Percentiles rank a stretch among this genome's conserved stretches.
These are phyloP conservation scores for Apantesis nais DNA, from an alignment of 2,888 invertebrate genomes.

Conservation along the genomic window DNA sequence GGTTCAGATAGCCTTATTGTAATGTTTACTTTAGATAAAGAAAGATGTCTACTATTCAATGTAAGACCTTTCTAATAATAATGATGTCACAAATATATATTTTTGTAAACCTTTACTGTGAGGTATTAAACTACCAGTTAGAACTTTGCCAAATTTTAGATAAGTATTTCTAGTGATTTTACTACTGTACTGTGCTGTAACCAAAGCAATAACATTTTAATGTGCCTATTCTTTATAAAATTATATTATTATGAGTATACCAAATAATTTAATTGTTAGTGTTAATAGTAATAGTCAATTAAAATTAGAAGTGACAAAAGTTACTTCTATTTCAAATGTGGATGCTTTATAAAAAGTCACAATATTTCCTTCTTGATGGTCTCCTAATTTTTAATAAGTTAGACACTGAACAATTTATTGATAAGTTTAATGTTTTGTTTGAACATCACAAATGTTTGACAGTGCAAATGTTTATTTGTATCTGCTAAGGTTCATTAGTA, in stretches of 20 bases:
- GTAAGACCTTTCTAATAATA: slow-evolving; percentile 66
- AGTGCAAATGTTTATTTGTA: slow-evolving; percentile 54
- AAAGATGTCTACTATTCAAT: slow-evolving; percentile 58
- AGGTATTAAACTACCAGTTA: slow-evolving; percentile 67
- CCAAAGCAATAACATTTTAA: slow-evolving; percentile 83
- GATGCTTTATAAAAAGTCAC: slow-evolving; percentile 32
- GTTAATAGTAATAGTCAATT: slow-evolving; percentile 41
- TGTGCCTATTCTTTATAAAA: slow-evolving; percentile 77
- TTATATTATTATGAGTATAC: slow-evolving; percentile 65
- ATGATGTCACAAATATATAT: slow-evolving; percentile 68
- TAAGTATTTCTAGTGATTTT: slow-evolving; percentile 77
- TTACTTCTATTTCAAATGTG: slow-evolving; percentile 31
- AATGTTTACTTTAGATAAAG: slow-evolving; percentile 77
- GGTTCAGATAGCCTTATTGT: slow-evolving; percentile 72
- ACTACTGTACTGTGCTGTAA: slow-evolving; percentile 78
- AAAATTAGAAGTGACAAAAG: slow-evolving; percentile 32
- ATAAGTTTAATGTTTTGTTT: slow-evolving; percentile 46
- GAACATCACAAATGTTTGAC: slow-evolving; percentile 61
- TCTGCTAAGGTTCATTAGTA: slow-evolving; percentile 37
- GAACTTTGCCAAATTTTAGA: slow-evolving; percentile 81
- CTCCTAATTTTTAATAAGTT: slow-evolving; percentile 60
- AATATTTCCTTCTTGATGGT: slow-evolving; percentile 55
- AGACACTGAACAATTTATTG: slow-evolving; percentile 70
- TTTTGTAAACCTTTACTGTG: slow-evolving; percentile 71
- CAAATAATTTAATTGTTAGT: slow-evolving; percentile 72